Base-by-base conservation (phyloP, 2,113 vertebrate genomes). In the Tylochromis polylepis region DNA sequence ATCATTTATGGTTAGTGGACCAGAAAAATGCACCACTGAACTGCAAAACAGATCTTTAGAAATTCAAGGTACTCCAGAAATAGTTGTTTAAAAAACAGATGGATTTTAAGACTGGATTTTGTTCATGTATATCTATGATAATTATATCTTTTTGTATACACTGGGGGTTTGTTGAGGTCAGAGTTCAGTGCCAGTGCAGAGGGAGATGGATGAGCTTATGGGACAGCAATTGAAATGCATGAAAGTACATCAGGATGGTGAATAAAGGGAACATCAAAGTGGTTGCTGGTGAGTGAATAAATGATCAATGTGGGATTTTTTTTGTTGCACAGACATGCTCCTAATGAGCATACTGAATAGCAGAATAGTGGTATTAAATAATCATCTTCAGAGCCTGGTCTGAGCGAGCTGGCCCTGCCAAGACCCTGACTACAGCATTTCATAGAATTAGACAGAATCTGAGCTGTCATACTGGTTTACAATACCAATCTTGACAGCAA, bases 261-360 rank as follows among this genome's bases (percentile, higher is more conserved):
- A 89, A 85, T 80, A 85, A 89, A 91, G 60, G 43, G 49, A 86
- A 87, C 90, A 94, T 95, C 92, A 94, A 93, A 94, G 92, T 46
- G 51, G 58, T 67, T 84, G 62, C 57, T 59, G 82, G 79, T 22
- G n/a, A 88, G 83, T 89, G 88, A 88, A 94, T 91, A 87, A 83
- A 91, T 93, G 16, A 91, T 90, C 88, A n/a, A 56, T 41, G 81
- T 79, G 20, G 83, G 62, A 81, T 85, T 89, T 83, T 83, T 51
- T 77, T 51, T 77, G 84, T 81, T 91, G 57, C 57, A 20, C 57
- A 82, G 83, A 85, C 41, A 4, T 24, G 18, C 43, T 89, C 38
- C 60, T 91, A 94, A 92, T 84, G 89, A 94, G 86, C 87, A 57
- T 22, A 53, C 90, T 87, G 88, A 77, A 77, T 77, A 77, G 72